Evolutionary conservation across 2,113 vertebrate genomes (phyloP).

Genomic region (Cyphomyrus discorhynchus): DNA sequence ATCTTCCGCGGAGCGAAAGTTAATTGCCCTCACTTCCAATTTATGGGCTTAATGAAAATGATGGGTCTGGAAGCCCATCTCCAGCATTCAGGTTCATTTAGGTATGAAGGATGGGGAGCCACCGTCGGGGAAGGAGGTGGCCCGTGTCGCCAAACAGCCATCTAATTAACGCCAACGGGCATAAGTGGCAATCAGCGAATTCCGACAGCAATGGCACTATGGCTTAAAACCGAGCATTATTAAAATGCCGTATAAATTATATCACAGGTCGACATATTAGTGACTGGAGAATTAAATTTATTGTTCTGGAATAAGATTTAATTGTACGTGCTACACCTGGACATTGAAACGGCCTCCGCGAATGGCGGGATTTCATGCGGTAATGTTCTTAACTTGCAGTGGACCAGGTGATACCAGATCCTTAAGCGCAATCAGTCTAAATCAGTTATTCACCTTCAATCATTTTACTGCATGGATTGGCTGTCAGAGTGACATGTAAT

Average conservation of each 20-base stretch:
- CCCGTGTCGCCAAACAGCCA: neutral
- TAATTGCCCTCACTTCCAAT: slow-evolving; percentile 9
- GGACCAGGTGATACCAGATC: neutral
- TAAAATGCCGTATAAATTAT: neutral
- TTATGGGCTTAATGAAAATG: slow-evolving; percentile 1
- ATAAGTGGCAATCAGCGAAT: neutral
- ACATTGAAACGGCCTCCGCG: neutral
- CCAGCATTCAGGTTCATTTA: neutral
- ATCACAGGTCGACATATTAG: neutral
- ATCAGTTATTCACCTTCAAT: neutral
- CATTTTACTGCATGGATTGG: neutral
- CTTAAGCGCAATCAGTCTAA: neutral
- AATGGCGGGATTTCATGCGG: neutral
- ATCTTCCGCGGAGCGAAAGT: neutral
- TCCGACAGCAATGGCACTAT: neutral
- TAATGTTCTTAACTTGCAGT: slow-evolving; percentile 5
- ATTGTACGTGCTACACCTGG: neutral
- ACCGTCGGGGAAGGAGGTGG: neutral
- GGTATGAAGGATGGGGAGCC: neutral
- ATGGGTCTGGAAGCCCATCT: neutral
- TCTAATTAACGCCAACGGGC: neutral
- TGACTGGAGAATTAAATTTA: neutral
- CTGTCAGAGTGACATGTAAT: neutral
- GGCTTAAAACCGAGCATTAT: neutral
- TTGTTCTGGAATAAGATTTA: slow-evolving; percentile 1